phyloP scores from a whole-genome alignment of 2,113 vertebrate species.

The Riparia riparia region DNA sequence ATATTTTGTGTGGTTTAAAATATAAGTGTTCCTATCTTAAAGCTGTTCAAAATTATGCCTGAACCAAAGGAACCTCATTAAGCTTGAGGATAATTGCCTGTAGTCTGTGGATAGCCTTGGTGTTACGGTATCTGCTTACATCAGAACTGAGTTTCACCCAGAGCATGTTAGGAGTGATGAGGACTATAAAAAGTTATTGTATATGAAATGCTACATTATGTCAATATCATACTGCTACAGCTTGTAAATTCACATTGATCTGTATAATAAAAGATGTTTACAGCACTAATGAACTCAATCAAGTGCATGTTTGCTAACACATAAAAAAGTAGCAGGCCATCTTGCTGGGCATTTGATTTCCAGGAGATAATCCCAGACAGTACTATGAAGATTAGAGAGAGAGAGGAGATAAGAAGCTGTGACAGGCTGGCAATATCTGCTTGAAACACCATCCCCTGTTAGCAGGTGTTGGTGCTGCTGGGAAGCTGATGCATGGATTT shows the following conservation, averaged over 20 bases:
- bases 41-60: background rate
- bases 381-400: slow-evolving; percentile 37
- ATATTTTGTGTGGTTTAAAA: slow-evolving; percentile 32
- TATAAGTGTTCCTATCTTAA: background rate
- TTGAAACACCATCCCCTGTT: slow-evolving; percentile 13
- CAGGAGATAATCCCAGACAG: slow-evolving; percentile 39
- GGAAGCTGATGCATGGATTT: slow-evolving; percentile 6
- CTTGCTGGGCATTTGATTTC: slow-evolving; percentile 54
- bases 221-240: background rate
- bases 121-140: background rate
- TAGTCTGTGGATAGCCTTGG: background rate
- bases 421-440: slow-evolving; percentile 14
- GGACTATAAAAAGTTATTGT: slow-evolving; percentile 20
- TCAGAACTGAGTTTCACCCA: background rate
- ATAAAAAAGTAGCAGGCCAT: background rate
- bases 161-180: background rate
- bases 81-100: background rate
- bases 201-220: background rate
- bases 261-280: slow-evolving; percentile 31
- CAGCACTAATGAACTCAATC: background rate
- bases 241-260: slow-evolving; percentile 8
- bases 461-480: slow-evolving; percentile 41
- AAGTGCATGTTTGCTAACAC: background rate
- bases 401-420: slow-evolving; percentile 36
- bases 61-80: background rate